Evolutionary conservation across 2,113 vertebrate genomes (phyloP).

Genomic region (Colius striatus): DNA sequence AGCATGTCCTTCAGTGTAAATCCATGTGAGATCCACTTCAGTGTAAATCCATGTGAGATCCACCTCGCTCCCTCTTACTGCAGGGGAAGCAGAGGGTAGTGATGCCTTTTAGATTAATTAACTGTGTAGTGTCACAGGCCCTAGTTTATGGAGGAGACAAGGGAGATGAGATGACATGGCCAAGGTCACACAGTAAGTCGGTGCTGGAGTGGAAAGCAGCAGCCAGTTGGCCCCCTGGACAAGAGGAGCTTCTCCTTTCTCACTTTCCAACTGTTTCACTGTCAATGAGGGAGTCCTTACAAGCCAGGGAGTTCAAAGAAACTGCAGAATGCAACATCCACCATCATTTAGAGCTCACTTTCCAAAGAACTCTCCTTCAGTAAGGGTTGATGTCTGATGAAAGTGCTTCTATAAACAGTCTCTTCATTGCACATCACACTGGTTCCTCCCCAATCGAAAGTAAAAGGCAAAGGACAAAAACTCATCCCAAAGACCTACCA

Average conservation of each 20-base stretch:
- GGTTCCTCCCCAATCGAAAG: too few species aligned
- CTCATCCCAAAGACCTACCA: neutral
- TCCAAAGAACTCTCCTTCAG: neutral
- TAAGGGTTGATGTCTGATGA: neutral
- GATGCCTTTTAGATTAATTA: neutral
- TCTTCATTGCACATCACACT: neutral
- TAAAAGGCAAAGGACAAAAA: neutral
- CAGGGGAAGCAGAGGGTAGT: neutral
- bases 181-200: neutral
- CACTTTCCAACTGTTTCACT: neutral
- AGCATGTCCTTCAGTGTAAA: neutral
- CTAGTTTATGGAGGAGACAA: accelerated
- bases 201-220: neutral
- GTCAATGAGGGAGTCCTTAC: neutral
- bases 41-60: too few species aligned
- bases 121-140: neutral
- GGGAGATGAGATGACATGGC: accelerated
- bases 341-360: neutral
- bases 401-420: neutral
- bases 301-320: neutral
- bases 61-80: neutral
- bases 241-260: neutral
- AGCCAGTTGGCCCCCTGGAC: neutral
- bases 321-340: neutral
- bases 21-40: accelerated